These are phyloP conservation scores for Steatocranus sp. DNA, from an alignment of 2,797 vertebrate genomes.

Conservation along the genomic window DNA sequence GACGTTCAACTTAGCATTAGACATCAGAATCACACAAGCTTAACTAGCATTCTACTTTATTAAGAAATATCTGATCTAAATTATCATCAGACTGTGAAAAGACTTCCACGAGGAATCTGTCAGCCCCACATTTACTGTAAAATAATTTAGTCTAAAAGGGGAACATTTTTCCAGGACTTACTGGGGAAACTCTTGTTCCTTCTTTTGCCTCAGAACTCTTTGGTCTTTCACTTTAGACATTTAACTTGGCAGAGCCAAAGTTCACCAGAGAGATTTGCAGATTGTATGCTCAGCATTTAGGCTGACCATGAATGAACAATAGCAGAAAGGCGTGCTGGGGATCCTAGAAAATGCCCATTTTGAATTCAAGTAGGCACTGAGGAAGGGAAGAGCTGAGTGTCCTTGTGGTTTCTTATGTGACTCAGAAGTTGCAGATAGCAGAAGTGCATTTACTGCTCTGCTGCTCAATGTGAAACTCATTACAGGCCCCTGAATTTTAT, in stretches of 20 bases:
- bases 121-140: not conserved
- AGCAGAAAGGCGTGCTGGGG: not conserved
- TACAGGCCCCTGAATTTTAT: conserved; percentile 56
- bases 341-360: not conserved
- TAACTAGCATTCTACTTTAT: not conserved
- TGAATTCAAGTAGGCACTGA: not conserved
- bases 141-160: not conserved
- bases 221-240: not conserved
- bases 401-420: conserved; percentile 27
- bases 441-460: conserved; percentile 24
- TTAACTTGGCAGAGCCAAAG: not conserved
- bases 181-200: not conserved
- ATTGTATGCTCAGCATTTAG: conserved; percentile 1
- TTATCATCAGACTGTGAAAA: not conserved
- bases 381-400: not conserved
- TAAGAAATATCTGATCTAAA: not conserved
- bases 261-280: not conserved
- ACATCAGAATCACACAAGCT: not conserved
- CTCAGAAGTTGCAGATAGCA: conserved; percentile 26
- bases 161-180: not conserved
- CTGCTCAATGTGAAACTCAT: conserved; percentile 65
- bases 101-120: not conserved
- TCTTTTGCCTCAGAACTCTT: not conserved
- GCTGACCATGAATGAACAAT: not conserved
- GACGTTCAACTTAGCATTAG: not conserved